Evolutionary conservation across 2,797 vertebrate genomes (phyloP).

Genomic region (Sus cebifrons): DNA sequence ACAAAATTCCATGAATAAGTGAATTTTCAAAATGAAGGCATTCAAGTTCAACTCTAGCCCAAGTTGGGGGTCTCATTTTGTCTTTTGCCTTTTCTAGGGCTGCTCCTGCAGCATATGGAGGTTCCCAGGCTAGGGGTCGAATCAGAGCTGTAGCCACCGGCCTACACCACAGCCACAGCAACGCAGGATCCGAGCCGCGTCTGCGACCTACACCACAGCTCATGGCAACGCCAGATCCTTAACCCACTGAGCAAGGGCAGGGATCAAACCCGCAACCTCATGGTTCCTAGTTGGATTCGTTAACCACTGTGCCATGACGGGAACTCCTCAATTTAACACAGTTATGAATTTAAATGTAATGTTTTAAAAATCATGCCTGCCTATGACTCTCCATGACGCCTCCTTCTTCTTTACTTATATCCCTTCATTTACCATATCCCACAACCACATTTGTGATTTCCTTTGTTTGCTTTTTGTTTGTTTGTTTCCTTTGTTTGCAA

Average conservation of each 20-base stretch:
- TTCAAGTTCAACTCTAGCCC: conserved; percentile 49
- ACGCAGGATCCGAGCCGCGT: no score
- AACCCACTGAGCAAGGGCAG: no score
- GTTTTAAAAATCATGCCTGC: neutral
- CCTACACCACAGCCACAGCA: no score
- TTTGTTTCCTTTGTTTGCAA: neutral
- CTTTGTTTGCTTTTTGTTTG: neutral
- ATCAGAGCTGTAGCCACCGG: no score
- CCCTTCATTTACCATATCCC: conserved; percentile 23
- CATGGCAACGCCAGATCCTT: no score
- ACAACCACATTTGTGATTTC: conserved; percentile 52
- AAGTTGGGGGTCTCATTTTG: conserved; percentile 38
- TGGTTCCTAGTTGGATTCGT: no score
- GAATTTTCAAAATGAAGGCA: conserved; percentile 67
- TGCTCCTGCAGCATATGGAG: no score
- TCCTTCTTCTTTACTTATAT: neutral
- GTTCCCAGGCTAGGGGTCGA: no score
- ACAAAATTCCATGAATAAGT: conserved; percentile 57
- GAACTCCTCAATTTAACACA: conserved; percentile 5
- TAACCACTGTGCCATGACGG: no score
- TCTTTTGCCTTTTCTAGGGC: no score
- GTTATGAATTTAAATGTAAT: conserved; percentile 37
- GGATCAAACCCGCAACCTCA: no score
- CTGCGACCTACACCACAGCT: no score
- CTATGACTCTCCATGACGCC: neutral